A percentile compares a stretch with the other conserved stretches of the same genome.
These are phyloP conservation scores for Hippocampus zosterae DNA, from an alignment of 2,113 vertebrate genomes.

Conservation along the genomic window DNA sequence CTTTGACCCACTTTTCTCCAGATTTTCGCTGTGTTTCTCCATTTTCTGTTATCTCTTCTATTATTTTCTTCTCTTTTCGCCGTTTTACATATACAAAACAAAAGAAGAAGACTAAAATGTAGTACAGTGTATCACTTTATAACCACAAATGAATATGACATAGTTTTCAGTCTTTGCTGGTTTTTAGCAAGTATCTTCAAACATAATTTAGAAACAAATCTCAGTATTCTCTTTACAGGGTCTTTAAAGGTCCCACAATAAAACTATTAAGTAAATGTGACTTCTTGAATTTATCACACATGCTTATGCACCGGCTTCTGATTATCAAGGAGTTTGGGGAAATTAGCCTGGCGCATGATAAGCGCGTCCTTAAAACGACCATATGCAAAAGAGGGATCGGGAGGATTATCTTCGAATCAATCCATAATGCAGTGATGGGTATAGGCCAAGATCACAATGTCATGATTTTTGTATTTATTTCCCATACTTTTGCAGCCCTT, in stretches of 20 bases:
- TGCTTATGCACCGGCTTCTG: slow-evolving; percentile 27
- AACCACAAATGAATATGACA: no score
- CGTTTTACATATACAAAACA: no score
- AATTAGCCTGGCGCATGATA: slow-evolving; percentile 57
- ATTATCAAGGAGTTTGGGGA: slow-evolving; percentile 33
- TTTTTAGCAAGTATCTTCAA: no score
- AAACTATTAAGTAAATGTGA: not conserved
- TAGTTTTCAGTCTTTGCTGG: no score
- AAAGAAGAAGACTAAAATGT: no score
- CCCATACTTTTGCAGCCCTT: slow-evolving; percentile 7
- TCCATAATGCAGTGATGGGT: slow-evolving; percentile 25
- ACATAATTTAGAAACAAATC: no score
- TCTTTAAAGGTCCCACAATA: not conserved
- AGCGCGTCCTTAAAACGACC: slow-evolving; percentile 70
- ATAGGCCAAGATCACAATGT: slow-evolving; percentile 50
- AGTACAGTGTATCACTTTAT: no score
- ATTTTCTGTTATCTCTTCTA: no score
- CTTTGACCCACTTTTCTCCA: no score
- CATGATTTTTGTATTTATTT: slow-evolving; percentile 12
- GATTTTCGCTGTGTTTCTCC: no score
- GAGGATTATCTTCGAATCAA: slow-evolving; percentile 66
- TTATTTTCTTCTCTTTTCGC: no score
- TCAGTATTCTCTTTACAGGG: not conserved
- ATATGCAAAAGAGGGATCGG: slow-evolving; percentile 67
- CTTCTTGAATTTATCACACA: slow-evolving; percentile 23